A percentile compares a stretch with the other conserved stretches of the same genome.
phyloP scores from a whole-genome alignment of 2,888 invertebrate genomes.

The Calameuta pallipes region DNA sequence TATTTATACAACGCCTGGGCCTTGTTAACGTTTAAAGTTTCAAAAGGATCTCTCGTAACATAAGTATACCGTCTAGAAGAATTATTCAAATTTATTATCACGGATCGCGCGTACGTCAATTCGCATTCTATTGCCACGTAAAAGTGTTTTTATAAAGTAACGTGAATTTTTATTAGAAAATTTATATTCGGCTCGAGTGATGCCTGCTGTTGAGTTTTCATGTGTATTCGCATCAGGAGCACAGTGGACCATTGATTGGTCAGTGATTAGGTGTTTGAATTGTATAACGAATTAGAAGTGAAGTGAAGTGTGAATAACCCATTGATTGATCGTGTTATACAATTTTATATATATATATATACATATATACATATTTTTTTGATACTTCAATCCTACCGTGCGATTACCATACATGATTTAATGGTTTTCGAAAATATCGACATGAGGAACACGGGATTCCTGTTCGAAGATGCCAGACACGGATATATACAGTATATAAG shows the following conservation, averaged over 20 bases:
- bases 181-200: neutral
- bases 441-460: conserved; percentile 64
- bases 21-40: neutral
- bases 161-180: neutral
- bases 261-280: neutral
- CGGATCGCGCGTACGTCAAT: neutral
- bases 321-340: neutral
- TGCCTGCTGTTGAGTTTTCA: neutral
- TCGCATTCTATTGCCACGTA: neutral
- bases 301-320: neutral
- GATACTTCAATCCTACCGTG: neutral
- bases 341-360: neutral
- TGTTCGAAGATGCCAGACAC: conserved; percentile 63
- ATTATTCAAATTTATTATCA: neutral
- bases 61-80: neutral
- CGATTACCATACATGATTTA: neutral
- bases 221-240: neutral
- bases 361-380: neutral
- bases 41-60: neutral
- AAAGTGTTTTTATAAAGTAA: neutral
- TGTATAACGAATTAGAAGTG: neutral
- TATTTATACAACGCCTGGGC: neutral
- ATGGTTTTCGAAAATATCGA: conserved; percentile 64
- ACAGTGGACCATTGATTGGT: neutral
- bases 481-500: conserved; percentile 64